A percentile compares a stretch with the other conserved stretches of the same genome.
Evolutionary conservation across 2,797 vertebrate species (phyloP).

Genomic region (Nannoperca obscura): DNA sequence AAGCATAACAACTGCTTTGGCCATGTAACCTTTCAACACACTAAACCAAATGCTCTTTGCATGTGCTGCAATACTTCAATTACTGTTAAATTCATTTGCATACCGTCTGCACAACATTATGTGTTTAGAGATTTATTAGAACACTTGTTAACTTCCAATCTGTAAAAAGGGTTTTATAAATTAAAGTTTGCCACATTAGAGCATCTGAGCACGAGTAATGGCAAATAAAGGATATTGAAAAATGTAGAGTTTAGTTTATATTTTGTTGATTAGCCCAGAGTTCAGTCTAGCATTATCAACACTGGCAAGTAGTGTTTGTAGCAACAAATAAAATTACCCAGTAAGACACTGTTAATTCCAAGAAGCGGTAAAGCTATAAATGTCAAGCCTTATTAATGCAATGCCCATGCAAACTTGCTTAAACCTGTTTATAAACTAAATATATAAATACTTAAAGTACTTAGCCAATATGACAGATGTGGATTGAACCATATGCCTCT

Average conservation of each 20-base stretch:
- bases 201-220: constrained; percentile 1
- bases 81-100: constrained; percentile 38
- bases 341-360: constrained; percentile 24
- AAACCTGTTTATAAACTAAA: constrained; percentile 28
- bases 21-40: constrained; percentile 37
- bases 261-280: constrained; percentile 15
- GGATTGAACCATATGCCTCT: constrained; percentile 6
- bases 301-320: constrained; percentile 20
- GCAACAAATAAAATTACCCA: constrained; percentile 24
- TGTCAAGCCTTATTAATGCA: constrained; percentile 18
- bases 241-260: constrained; percentile 6
- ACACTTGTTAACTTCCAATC: constrained; percentile 21
- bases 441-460: neutral
- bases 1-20: constrained; percentile 57
- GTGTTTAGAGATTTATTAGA: constrained; percentile 30
- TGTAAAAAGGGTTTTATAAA: constrained; percentile 28
- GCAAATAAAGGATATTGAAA: constrained; percentile 5
- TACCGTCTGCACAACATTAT: neutral
- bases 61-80: constrained; percentile 33
- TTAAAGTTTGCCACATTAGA: constrained; percentile 19
- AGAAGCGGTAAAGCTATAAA: constrained; percentile 35
- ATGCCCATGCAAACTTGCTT: neutral
- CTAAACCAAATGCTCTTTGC: constrained; percentile 42
- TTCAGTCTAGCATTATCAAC: neutral
- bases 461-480: neutral